A percentile compares a stretch with the other conserved stretches of the same genome.
These are phyloP conservation scores for Cuculus canorus DNA, from an alignment of 2,797 vertebrate species.

Conservation along the genomic window DNA sequence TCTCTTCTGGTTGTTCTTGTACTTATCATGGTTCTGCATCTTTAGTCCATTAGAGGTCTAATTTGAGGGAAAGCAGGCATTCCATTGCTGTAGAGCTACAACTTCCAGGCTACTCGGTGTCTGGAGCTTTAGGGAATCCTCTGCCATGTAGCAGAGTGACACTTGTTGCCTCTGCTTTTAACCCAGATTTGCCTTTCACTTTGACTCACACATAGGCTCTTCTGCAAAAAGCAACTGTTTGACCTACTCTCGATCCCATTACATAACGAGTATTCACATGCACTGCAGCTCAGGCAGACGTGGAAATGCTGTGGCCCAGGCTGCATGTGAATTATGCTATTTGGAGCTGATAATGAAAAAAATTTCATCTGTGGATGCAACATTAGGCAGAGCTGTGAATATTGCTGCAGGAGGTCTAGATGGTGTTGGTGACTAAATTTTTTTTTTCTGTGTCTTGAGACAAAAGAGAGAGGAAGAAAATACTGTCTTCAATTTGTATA, in stretches of 20 bases:
- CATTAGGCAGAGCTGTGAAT: background rate
- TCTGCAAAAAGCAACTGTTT: background rate
- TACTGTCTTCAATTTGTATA: background rate
- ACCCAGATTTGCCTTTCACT: background rate
- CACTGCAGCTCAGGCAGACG: background rate
- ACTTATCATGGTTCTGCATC: background rate
- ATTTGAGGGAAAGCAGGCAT: background rate
- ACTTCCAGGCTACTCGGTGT: accelerated
- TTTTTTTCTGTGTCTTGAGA: background rate
- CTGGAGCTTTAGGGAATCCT: background rate
- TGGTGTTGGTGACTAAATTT: background rate
- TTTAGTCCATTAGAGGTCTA: background rate
- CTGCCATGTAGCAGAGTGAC: background rate
- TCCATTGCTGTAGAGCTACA: background rate
- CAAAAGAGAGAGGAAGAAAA: background rate
- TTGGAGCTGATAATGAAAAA: background rate
- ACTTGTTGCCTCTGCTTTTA: accelerated
- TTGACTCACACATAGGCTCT: background rate
- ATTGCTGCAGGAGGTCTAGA: background rate
- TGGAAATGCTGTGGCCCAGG: background rate
- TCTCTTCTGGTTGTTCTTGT: background rate
- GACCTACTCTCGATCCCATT: background rate
- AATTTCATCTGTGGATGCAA: background rate
- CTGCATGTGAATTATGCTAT: background rate
- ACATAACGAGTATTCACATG: background rate